Base-by-base conservation (phyloP, 2,113 vertebrate genomes). In the Callospermophilus lateralis region DNA sequence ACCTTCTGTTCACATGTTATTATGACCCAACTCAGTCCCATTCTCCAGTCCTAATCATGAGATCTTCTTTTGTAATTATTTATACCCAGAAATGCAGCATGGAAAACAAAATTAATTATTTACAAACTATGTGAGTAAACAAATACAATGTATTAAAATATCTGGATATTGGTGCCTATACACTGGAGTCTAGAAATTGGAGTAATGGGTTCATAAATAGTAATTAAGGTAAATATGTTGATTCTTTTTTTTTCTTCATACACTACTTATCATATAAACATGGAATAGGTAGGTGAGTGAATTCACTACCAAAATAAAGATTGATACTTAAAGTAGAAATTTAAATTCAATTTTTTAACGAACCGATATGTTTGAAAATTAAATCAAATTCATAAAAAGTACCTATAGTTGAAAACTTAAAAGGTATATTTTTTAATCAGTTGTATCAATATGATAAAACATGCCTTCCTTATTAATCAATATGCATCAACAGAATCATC, bases 321-420 rank as follows among this genome's bases (percentile, higher is more conserved):
- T 34, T 42, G 45, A 53, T 72, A 51, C 9, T 81, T 34, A 61
- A 74, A 53, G 16, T 22, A 37, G 34, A 65, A 30, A 83, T 83
- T 84, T 96, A 83, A 45, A 63, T 74, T 92, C 70, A 34, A 4
- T 55, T 84, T 84, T 76, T 89, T 80, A 89, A 73, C 89, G 24
- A 74, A 53, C 51, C 37, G 53, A 6, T n/a, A 8, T 74, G 8
- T 32, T 63, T 86, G 74, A 68, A 86, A 77, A 86, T 85, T 84
- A 74, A 86, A 22, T 8, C 58, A 24, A 53, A 17, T 85, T 96
- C 45, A 42, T 24, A 28, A 76, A 89, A 93, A 79, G 5, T 68
- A 58, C 34, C 67, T 63, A 34, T 8, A n/a, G 86, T 85, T 93
- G 24, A 92, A n/a, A 88, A 94, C 26, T 34, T 12, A 34, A 63